These are phyloP conservation scores for Nudaria mundana DNA, from an alignment of 2,888 invertebrate genomes.

Conservation along the genomic window DNA sequence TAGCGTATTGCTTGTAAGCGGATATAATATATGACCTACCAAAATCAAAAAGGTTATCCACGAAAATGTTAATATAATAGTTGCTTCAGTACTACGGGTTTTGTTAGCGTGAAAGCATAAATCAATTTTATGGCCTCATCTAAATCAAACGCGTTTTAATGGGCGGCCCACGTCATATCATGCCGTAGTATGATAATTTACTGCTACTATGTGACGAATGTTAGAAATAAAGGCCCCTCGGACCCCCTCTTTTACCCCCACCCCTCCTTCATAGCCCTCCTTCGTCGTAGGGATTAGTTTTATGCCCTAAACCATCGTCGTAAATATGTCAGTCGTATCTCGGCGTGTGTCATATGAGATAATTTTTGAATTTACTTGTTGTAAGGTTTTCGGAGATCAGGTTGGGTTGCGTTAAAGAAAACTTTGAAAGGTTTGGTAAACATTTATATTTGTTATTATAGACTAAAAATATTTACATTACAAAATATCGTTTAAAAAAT, in stretches of 20 bases:
- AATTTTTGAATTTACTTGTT: slow-evolving; percentile 75
- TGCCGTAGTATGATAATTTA: slow-evolving; percentile 82
- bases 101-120: slow-evolving; percentile 82
- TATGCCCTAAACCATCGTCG: slow-evolving; percentile 74
- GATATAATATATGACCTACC: slow-evolving; percentile 56
- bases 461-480: too few relatives aligned
- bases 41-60: slow-evolving; percentile 72
- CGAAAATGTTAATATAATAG: slow-evolving; percentile 82
- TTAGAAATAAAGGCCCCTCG: slow-evolving; percentile 78
- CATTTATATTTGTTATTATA: background rate
- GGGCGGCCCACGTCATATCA: slow-evolving; percentile 82
- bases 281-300: slow-evolving; percentile 71
- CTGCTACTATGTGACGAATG: slow-evolving; percentile 82
- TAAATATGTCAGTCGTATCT: slow-evolving; percentile 79
- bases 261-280: slow-evolving; percentile 33
- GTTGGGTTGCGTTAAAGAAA: background rate
- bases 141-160: slow-evolving; percentile 83
- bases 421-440: background rate
- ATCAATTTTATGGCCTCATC: slow-evolving; percentile 83
- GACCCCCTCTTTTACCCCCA: slow-evolving; percentile 40
- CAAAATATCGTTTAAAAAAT: too few relatives aligned
- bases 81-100: slow-evolving; percentile 80
- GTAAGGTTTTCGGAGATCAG: slow-evolving; percentile 24
- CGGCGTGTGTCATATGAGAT: slow-evolving; percentile 62
- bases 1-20: slow-evolving; percentile 21